Evolutionary conservation across 2,888 invertebrate species (phyloP).

Genomic region (Crocallis elinguaria): DNA sequence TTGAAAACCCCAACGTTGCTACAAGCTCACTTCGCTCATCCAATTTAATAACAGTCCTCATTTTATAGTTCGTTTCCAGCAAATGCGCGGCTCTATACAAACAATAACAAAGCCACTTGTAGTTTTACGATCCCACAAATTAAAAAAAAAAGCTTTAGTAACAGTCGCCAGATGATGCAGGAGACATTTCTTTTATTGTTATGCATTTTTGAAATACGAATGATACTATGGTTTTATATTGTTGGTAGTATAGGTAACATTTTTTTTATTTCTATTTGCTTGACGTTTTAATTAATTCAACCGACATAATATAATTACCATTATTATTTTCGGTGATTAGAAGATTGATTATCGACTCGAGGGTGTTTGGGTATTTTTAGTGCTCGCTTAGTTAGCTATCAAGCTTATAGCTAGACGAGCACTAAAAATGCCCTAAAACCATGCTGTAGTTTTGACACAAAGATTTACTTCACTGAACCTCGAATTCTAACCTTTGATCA

Average conservation of each 20-base stretch:
- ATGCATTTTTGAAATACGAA: conserved; percentile 1
- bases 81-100: conserved; percentile 33
- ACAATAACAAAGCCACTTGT: conserved; percentile 39
- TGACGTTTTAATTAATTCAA: neutral
- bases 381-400: too few relatives aligned
- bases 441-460: too few relatives aligned
- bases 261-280: neutral
- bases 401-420: too few relatives aligned
- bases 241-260: neutral
- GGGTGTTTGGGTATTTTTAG: too few relatives aligned
- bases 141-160: conserved; percentile 21
- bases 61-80: conserved; percentile 58
- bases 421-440: too few relatives aligned
- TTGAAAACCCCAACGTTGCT: conserved; percentile 19
- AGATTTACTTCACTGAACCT: too few relatives aligned
- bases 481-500: too few relatives aligned
- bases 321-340: too few relatives aligned
- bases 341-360: too few relatives aligned
- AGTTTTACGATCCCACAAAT: conserved; percentile 46
- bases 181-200: conserved; percentile 7
- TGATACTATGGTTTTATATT: conserved; percentile 10
- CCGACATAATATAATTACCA: too few relatives aligned
- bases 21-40: conserved; percentile 51
- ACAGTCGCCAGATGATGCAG: conserved; percentile 1
- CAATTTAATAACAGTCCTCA: conserved; percentile 39